Percentiles rank a stretch among this genome's conserved stretches.
Conservation (phyloP, 2,888 invertebrate genomes). For the Drosophila nigritarsus region DNA sequence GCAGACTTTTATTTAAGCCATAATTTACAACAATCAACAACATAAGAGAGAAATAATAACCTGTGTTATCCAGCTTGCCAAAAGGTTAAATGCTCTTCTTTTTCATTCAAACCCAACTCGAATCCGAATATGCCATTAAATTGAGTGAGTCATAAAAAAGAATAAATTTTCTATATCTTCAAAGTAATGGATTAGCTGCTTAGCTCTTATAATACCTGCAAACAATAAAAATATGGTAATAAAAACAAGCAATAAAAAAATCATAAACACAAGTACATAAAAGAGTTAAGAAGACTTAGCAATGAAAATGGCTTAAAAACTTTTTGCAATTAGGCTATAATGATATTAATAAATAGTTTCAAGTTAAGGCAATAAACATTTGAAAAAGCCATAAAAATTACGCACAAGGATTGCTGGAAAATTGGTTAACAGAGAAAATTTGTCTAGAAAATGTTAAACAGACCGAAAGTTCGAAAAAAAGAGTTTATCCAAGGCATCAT, state of each 20-base stretch:
- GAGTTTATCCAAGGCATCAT: no score
- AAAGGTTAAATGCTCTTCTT: constrained; percentile 48
- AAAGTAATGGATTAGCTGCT: background rate
- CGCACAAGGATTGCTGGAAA: background rate
- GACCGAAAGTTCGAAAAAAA: background rate
- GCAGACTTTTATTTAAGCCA: constrained; percentile 73
- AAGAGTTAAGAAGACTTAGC: background rate
- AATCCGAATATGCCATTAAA: constrained; percentile 1
- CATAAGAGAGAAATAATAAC: constrained; percentile 41
- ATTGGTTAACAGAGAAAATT: background rate
- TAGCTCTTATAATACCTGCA: background rate
- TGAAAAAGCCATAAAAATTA: background rate
- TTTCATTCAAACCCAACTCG: background rate
- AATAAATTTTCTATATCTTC: background rate
- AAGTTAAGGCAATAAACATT: background rate
- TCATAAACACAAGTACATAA: background rate
- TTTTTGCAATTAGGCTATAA: background rate
- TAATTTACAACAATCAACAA: constrained; percentile 67
- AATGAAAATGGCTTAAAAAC: background rate
- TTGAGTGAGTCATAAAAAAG: constrained; percentile 20
- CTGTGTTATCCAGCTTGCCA: constrained; percentile 19
- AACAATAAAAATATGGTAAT: background rate
- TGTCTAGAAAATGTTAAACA: background rate
- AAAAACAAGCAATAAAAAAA: background rate
- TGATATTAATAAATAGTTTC: background rate